Evolutionary conservation across 2,888 invertebrate genomes (phyloP).

Genomic region (Spodoptera littoralis): DNA sequence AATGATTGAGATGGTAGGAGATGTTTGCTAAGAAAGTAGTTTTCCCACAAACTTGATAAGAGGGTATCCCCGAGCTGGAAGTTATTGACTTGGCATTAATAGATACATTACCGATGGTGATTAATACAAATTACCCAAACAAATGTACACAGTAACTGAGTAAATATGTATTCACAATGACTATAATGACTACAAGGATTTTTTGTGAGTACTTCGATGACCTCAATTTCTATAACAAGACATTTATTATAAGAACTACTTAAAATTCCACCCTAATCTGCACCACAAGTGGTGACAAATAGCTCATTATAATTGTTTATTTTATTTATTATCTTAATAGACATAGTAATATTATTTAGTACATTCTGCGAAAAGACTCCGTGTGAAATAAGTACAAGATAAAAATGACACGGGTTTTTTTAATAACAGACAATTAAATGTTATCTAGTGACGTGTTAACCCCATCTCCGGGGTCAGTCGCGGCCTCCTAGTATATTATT

Average conservation of each 20-base stretch:
- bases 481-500: conserved; percentile 57
- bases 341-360: conserved; percentile 2
- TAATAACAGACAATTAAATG: conserved; percentile 36
- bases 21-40: too few relatives aligned
- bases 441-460: conserved; percentile 64
- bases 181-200: too few relatives aligned
- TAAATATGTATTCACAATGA: too few relatives aligned
- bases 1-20: too few relatives aligned
- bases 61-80: too few relatives aligned
- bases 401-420: conserved; percentile 45
- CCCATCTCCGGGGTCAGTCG: conserved; percentile 64
- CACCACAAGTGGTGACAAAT: conserved; percentile 9
- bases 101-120: too few relatives aligned
- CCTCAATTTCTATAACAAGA: neutral
- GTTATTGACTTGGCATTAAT: too few relatives aligned
- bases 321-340: conserved; percentile 1
- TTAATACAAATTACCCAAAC: too few relatives aligned
- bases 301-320: neutral
- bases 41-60: too few relatives aligned
- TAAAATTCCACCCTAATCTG: neutral
- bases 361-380: conserved; percentile 17
- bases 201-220: too few relatives aligned
- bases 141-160: too few relatives aligned
- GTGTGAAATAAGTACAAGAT: conserved; percentile 17
- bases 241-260: neutral